Base-by-base conservation (phyloP, 2,888 invertebrate genomes). In the Hypsopygia costalis region DNA sequence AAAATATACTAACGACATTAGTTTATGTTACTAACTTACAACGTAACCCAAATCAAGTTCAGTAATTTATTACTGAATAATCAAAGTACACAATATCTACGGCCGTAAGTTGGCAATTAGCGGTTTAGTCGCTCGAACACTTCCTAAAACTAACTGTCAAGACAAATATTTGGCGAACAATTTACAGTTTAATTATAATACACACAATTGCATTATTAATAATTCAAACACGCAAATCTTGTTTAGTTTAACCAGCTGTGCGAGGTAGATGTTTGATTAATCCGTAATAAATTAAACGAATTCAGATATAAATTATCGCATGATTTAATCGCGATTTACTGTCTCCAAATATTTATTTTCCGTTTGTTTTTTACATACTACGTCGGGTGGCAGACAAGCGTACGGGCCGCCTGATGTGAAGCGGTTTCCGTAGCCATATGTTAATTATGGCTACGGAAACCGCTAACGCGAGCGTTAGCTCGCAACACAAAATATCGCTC, bases 191-290 rank as follows among this genome's bases (percentile, higher is more conserved):
- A 67, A 64, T 67, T 59, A 61, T 58, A 54, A 55, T 54, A 58
- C 60, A 59, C 61, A 60, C 67, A 68, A 61, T 59, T 68, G 58
- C 56, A 71, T 75, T 70, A 75, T 72, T 73, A 74, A 72, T 73
- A 66, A 47, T 48, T 59, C 65, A 73, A 71, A 75, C 69, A 58
- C 40, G 51, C 46, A 70, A 75, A 78, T 74, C 62, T 59, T 52
- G 58, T 79, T 55, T 54, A 43, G 48, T 47, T 50, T 28, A 29
- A 16, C 6, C 22, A 11, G 22, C 30, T 30, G 30, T 30, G 22
- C 22, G 6, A 5, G 30, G 30, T 37, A 7, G 20, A 22, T 36
- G 29, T 41, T 45, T 34, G 11, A 39, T 40, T 22, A 45, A 41
- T 27, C 34, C 21, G 36, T 34, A 42, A 40, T 32, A 25, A 25